These are phyloP conservation scores for Chloebia gouldiae DNA, from an alignment of 2,113 vertebrate genomes.

Conservation along the genomic window DNA sequence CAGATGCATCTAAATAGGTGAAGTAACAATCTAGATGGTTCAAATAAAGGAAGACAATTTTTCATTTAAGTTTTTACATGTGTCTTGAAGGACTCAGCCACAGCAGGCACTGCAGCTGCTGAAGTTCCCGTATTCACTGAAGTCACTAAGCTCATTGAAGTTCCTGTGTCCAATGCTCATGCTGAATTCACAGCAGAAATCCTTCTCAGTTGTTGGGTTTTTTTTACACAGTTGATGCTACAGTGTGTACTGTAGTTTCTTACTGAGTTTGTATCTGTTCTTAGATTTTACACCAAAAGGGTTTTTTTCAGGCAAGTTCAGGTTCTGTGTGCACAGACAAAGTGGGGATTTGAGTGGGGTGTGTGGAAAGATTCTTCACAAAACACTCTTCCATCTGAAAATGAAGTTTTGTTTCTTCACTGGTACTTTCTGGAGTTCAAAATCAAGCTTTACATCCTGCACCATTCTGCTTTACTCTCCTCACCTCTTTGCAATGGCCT, in stretches of 20 bases:
- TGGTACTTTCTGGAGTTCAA: background rate
- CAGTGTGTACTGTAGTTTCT: background rate
- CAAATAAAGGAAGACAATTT: background rate
- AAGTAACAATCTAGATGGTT: background rate
- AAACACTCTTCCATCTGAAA: background rate
- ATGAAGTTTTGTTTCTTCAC: background rate
- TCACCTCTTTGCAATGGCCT: background rate
- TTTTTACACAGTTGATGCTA: background rate
- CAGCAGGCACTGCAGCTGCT: background rate
- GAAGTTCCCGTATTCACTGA: background rate
- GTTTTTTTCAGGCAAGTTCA: background rate
- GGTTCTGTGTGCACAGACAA: background rate
- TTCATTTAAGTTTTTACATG: background rate
- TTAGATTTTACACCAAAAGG: background rate
- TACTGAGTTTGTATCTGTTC: background rate
- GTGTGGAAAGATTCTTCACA: background rate
- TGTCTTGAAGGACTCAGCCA: constrained; percentile 28
- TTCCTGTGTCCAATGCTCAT: background rate
- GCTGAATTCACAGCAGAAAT: constrained; percentile 15
- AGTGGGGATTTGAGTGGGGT: background rate
- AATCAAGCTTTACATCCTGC: background rate
- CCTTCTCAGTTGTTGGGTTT: background rate
- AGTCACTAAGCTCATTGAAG: background rate
- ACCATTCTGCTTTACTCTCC: background rate
- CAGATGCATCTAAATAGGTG: background rate